Evolutionary conservation across 1,140 invertebrate genomes (phyloP), one percentile per base, ranked within the genome.

Genomic region (Odontomachus brunneus): DNA sequence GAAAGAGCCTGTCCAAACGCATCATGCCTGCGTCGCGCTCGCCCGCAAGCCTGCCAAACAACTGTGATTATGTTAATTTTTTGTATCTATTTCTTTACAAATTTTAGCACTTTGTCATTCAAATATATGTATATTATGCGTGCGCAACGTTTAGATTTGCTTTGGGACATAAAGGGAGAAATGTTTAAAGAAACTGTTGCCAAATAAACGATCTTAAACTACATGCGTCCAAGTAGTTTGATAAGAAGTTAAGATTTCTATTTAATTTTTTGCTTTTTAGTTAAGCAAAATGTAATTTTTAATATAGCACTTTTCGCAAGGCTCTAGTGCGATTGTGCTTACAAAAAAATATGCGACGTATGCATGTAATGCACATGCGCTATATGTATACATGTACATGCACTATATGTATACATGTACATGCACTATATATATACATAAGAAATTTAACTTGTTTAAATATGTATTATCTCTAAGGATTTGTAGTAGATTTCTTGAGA

Each of bases 61-160:
- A 92, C 93, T 94, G 92, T 94, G 92, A 93, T 94, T 93, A 93
- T 93, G 93, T 93, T 94, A 92, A 93, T 92, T 91, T 92, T 92
- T 90, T 91, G 90, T 92, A 87, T 90, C 88, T 84, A 84, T 90
- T 90, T 89, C 66, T 91, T 92, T 89, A 91, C 65, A 87, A 89
- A 91, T 86, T 89, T 89, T 86, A 86, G 87, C 87, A 87, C 88
- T 85, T 91, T 85, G 84, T 90, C 89, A 88, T 90, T 90, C 72
- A 57, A 78, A 62, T 82, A 76, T 78, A 85, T 71, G 44, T 83
- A 82, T 76, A 87, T 71, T 57, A 74, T 82, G 59, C 51, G 57
- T 75, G 67, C 76, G 38, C 29, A 89, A 87, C 65, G 80, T 89
- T 84, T 87, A 87, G 60, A 89, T 89, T 87, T 85, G 84, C 85